phyloP scores from a whole-genome alignment of 2,888 invertebrate genomes.

The Torymus texanus region DNA sequence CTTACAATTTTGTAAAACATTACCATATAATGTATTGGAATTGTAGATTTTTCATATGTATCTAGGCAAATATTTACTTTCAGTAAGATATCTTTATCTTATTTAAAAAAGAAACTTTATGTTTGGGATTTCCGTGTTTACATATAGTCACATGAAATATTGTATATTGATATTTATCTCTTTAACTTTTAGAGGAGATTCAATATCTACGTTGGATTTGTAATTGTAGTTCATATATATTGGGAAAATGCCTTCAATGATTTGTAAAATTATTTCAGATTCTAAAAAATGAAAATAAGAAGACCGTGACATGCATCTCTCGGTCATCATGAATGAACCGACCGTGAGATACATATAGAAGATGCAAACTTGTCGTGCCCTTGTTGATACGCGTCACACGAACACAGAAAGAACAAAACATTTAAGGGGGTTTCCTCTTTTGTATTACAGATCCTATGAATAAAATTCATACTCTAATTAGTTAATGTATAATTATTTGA shows the following conservation, averaged over 20 bases:
- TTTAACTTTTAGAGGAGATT: too few species aligned
- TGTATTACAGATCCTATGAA: background rate
- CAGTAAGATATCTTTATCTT: too few species aligned
- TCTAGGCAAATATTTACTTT: too few species aligned
- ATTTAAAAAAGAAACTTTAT: too few species aligned
- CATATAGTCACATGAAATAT: too few species aligned
- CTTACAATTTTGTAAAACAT: too few species aligned
- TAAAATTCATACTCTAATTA: background rate
- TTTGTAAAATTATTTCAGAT: background rate
- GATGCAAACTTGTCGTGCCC: slow-evolving; percentile 18
- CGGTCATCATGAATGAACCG: slow-evolving; percentile 16
- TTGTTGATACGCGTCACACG: background rate
- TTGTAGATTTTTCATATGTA: too few species aligned
- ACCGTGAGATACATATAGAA: background rate
- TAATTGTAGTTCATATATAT: background rate
- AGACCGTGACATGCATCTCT: slow-evolving; percentile 26
- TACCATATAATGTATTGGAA: too few species aligned
- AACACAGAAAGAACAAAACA: background rate
- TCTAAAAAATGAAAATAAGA: background rate
- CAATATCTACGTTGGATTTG: background rate
- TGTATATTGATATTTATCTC: too few species aligned
- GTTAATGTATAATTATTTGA: too few species aligned
- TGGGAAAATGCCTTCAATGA: background rate
- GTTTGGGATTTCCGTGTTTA: too few species aligned
- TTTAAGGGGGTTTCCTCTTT: background rate